Percentiles rank a stretch among this genome's conserved stretches.
Evolutionary conservation across 1,140 invertebrate species (phyloP).

Genomic region (Calosoma granatense): DNA sequence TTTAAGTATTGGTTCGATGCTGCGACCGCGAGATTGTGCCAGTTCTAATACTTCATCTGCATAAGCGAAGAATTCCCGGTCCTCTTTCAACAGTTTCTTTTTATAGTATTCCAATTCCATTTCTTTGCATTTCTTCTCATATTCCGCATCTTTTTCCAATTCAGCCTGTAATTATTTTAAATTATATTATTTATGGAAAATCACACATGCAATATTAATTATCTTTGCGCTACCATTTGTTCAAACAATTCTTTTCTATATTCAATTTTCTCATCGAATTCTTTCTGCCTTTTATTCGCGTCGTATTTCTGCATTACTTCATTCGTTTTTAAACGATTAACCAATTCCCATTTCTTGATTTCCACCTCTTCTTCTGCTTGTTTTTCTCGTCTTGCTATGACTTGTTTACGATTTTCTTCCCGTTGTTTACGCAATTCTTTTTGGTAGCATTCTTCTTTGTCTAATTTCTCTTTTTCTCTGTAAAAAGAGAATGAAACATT

Average conservation of each 20-base stretch:
- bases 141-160: neutral
- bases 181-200: neutral
- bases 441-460: neutral
- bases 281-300: neutral
- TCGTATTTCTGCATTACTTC: neutral
- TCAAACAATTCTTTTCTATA: neutral
- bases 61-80: neutral
- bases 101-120: neutral
- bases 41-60: neutral
- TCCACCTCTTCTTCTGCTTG: neutral
- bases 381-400: neutral
- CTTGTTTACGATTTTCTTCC: neutral
- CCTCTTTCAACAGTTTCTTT: neutral
- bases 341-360: neutral
- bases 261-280: neutral
- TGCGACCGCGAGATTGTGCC: neutral
- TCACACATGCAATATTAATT: no score
- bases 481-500: neutral
- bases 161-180: neutral
- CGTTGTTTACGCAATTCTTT: neutral
- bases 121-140: neutral
- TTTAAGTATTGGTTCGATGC: neutral
- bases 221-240: neutral
- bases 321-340: neutral
- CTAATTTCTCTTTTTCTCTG: neutral